Evolutionary conservation across 1,140 invertebrate genomes (phyloP), one percentile per base, ranked within the genome.

Genomic region (Rhagoletis pomonella): DNA sequence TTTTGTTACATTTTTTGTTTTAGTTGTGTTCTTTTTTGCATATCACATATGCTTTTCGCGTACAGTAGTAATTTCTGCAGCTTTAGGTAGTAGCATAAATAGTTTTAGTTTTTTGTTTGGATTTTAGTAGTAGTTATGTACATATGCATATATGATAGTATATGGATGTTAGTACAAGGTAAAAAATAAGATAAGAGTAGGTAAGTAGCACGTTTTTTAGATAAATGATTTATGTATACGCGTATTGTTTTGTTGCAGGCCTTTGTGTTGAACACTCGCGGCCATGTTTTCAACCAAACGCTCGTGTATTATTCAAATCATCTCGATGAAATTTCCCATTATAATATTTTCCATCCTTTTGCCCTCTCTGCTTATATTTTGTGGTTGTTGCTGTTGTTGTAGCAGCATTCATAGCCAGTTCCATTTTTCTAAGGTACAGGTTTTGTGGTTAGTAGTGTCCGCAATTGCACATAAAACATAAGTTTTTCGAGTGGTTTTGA

Each of bases 381-480:
- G 9, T 42, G 14, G 42, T 47, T 77, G 69, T n/a, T 47, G 69
- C 69, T 47, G 69, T 17, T 77, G 73, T 29, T 67, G 29, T 17
- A 67, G 64, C 29, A 39, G n/a, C 29, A 19, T 81, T 10, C 47
- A 55, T 55, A 55, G 47, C 6, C 73, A 55, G 17, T 55, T 81
- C 17, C 73, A 7, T 81, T 81, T 81, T 81, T 55, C 73, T 81
- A 55, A 55, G 73, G 73, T 81, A 81, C 73, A 81, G 44, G 42
- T 19, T 67, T 73, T 44, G 67, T 73, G 44, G 42, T 73, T 73
- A 73, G 67, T 73, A 73, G 39, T 47, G 29, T 4, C 67, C n/a
- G 3, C 9, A 10, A 47, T 81, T 81, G n/a, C 14, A 50, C 19
- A 86, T 65, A 50, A 67, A 50, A 67, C 60, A 50, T 19, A 86